Percentiles rank a stretch among this genome's conserved stretches.
phyloP scores from a whole-genome alignment of 1,140 invertebrate species.

The Sycophila sp. region DNA sequence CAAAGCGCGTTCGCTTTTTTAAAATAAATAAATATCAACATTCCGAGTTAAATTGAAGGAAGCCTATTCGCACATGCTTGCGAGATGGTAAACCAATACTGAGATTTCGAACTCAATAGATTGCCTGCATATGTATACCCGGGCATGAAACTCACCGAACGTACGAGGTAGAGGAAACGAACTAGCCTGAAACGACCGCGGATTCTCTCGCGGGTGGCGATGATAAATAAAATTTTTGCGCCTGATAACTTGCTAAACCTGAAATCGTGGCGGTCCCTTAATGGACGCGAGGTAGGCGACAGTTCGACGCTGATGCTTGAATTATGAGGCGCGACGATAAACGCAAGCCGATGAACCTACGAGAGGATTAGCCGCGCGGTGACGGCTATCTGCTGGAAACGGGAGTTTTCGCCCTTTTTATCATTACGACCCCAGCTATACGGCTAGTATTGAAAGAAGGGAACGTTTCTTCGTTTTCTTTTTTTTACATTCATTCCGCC shows the following conservation, averaged over 20 bases:
- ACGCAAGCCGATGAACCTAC: constrained; percentile 7
- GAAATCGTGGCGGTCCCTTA: constrained; percentile 8
- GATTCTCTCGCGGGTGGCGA: constrained; percentile 5
- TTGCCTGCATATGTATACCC: background rate
- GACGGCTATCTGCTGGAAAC: too few species aligned
- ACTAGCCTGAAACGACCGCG: too few species aligned
- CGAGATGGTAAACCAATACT: too few species aligned
- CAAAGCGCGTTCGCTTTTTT: too few species aligned
- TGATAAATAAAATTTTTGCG: background rate
- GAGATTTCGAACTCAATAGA: too few species aligned
- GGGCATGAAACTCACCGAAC: constrained; percentile 10
- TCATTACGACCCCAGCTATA: too few species aligned
- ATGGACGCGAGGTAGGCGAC: constrained; percentile 23
- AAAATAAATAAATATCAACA: too few species aligned
- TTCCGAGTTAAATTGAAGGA: too few species aligned
- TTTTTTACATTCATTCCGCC: background rate
- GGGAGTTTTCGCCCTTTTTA: background rate
- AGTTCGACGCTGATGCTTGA: constrained; percentile 18
- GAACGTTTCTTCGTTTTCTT: background rate
- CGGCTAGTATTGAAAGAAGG: too few species aligned
- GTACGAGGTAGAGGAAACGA: too few species aligned
- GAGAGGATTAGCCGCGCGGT: background rate
- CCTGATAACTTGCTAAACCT: background rate
- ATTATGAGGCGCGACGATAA: constrained; percentile 24
- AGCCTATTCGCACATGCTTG: too few species aligned